phyloP scores from a whole-genome alignment of 2,797 vertebrate species.

The Lemur catta region DNA sequence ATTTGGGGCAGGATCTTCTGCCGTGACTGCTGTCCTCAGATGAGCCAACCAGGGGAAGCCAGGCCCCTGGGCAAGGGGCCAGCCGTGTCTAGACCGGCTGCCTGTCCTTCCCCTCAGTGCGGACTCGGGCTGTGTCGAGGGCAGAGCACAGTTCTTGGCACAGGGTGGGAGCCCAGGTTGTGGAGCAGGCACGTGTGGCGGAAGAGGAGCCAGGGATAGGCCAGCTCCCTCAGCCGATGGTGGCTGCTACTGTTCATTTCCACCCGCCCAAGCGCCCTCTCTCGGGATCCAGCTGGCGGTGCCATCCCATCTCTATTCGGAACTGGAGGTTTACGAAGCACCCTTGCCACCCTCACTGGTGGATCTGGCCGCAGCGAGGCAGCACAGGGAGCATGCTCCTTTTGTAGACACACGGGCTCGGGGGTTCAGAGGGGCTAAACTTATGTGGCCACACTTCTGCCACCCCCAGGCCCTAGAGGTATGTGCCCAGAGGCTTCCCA shows the following conservation, averaged over 20 bases:
- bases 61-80: background rate
- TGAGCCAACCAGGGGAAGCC: background rate
- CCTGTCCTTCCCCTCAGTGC: background rate
- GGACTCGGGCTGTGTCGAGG: rapidly evolving
- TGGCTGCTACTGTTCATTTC: background rate
- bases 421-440: background rate
- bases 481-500: background rate
- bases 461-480: background rate
- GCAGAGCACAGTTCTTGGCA: no score
- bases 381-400: background rate
- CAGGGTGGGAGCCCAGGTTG: background rate
- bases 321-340: background rate
- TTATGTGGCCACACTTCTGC: rapidly evolving
- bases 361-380: rapidly evolving
- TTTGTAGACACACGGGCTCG: background rate
- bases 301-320: background rate
- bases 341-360: no score
- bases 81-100: no score
- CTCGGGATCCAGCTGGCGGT: background rate
- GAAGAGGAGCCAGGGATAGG: no score
- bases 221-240: rapidly evolving
- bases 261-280: background rate
- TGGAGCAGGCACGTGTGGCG: rapidly evolving
- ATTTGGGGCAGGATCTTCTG: background rate
- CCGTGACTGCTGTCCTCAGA: background rate